A percentile compares a stretch with the other conserved stretches of the same genome.
phyloP scores from a whole-genome alignment of 2,113 vertebrate species.

The Cygnus buccinator region DNA sequence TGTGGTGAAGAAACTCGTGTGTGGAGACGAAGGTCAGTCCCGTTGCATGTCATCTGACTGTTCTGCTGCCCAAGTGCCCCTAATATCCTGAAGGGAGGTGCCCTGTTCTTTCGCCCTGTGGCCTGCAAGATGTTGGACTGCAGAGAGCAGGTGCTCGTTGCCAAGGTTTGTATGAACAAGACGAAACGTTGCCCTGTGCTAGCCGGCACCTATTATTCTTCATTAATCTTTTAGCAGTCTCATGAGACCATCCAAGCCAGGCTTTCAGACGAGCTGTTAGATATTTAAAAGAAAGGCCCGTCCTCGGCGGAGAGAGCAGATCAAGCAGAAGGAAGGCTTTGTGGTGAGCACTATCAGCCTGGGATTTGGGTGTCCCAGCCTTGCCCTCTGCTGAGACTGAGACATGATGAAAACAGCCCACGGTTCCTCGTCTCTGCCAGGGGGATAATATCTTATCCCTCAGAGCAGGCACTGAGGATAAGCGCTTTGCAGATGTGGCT shows the following conservation, averaged over 20 bases:
- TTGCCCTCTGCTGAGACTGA: neutral
- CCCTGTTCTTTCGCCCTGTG: neutral
- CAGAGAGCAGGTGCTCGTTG: neutral
- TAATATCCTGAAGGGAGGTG: neutral
- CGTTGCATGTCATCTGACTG: neutral
- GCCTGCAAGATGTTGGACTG: neutral
- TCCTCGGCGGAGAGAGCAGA: neutral
- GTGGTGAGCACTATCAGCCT: neutral
- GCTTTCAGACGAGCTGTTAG: neutral
- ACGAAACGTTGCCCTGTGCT: neutral
- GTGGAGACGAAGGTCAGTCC: slow-evolving; percentile 92
- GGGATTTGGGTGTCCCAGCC: neutral
- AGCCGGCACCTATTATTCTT: neutral
- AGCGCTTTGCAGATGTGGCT: neutral
- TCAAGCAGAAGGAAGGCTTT: neutral
- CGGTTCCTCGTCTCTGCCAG: neutral
- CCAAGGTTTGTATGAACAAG: neutral
- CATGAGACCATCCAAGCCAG: neutral
- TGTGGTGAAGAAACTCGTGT: slow-evolving; percentile 89
- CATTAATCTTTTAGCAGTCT: neutral
- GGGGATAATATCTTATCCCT: neutral
- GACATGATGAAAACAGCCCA: neutral
- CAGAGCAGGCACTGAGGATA: neutral
- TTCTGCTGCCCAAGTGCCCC: neutral
- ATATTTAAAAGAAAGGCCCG: neutral